phyloP scores from a whole-genome alignment of 1,140 invertebrate genomes.

The Conus betulinus region DNA sequence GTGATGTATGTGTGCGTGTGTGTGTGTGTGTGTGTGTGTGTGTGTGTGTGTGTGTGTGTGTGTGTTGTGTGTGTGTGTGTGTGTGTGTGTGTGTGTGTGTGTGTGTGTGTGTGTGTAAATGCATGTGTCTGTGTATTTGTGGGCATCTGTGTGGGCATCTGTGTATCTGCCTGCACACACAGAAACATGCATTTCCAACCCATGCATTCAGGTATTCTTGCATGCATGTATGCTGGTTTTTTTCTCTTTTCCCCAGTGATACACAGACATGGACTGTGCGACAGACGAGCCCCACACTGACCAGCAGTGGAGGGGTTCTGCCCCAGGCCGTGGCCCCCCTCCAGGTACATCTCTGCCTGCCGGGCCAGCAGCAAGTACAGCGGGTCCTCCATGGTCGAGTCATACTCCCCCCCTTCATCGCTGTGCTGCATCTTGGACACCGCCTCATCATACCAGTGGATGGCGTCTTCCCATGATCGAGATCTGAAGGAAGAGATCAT shows the following conservation, averaged over 20 bases:
- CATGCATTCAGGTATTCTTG: too few species aligned
- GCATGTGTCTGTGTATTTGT: too few species aligned
- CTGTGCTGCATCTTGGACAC: conserved; percentile 73
- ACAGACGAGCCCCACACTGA: conserved; percentile 45
- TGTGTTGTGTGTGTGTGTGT: too few species aligned
- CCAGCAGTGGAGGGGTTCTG: conserved; percentile 77
- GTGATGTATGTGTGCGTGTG: too few species aligned
- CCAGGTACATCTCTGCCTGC: conserved; percentile 77
- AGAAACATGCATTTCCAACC: not conserved
- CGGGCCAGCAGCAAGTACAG: conserved; percentile 76
- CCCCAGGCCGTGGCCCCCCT: conserved; percentile 76
- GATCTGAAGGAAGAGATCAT: conserved; percentile 56
- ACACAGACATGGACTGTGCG: too few species aligned
- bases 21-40: too few species aligned
- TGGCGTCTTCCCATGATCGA: conserved; percentile 75
- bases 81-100: too few species aligned
- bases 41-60: too few species aligned
- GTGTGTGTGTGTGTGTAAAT: too few species aligned
- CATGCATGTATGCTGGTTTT: too few species aligned
- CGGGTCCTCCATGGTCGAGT: conserved; percentile 73
- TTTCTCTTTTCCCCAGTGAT: too few species aligned
- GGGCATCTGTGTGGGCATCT: too few species aligned
- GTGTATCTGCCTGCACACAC: not conserved
- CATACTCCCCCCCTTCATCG: conserved; percentile 77
- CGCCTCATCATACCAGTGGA: conserved; percentile 77